These are phyloP conservation scores for Lutjanus erythropterus DNA, from an alignment of 2,113 vertebrate species.

Conservation along the genomic window DNA sequence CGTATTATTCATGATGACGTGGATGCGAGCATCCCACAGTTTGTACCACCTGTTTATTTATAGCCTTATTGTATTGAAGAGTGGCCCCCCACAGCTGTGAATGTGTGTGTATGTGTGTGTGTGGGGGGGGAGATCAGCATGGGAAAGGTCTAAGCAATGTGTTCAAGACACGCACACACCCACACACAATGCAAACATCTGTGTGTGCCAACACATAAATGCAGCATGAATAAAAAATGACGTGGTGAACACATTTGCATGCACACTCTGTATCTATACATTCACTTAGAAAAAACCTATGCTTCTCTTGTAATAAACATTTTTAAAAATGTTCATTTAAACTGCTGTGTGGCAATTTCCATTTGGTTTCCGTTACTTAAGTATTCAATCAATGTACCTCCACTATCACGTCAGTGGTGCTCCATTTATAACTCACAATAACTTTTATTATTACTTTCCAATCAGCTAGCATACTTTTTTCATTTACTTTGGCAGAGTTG, in stretches of 20 bases:
- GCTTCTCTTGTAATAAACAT: not conserved
- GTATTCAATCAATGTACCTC: not conserved
- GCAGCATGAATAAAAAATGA: not conserved
- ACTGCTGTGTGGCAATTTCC: not conserved
- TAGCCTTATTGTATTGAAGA: not conserved
- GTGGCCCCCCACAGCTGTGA: not conserved
- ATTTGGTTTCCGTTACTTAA: not conserved
- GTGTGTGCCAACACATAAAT: not conserved
- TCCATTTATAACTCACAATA: not conserved
- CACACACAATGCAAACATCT: not conserved
- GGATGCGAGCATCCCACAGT: not conserved
- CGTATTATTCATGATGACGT: not conserved
- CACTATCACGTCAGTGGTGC: not conserved
- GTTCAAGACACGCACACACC: not conserved
- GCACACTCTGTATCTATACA: not conserved
- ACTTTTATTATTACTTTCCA: slow-evolving; percentile 3
- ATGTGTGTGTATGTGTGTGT: no score
- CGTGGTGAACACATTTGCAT: not conserved
- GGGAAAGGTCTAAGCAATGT: not conserved
- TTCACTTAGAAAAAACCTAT: not conserved
- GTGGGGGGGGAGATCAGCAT: no score
- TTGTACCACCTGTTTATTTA: slow-evolving; percentile 10
- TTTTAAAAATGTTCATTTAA: not conserved
- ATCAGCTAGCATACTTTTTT: not conserved
- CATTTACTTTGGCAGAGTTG: slow-evolving; percentile 34